Base-by-base conservation (phyloP, 92 coral and sea anemone species). In the Actinernus sp. region DNA sequence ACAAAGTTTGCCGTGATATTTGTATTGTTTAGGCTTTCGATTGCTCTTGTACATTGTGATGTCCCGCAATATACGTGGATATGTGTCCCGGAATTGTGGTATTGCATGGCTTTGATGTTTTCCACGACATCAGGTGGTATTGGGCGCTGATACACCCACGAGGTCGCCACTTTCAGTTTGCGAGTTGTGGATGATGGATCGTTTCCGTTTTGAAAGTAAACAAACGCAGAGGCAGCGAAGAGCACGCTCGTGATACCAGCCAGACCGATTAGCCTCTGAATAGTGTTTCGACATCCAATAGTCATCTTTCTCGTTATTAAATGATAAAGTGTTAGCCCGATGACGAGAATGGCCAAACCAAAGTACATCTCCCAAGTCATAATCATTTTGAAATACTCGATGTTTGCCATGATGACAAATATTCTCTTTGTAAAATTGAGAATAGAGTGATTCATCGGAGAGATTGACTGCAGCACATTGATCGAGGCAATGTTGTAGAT, bases 111-210 rank as follows among this genome's bases (percentile, higher is more conserved):
- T 4, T 28, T 3, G 45, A 76, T 19, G 56, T 55, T 56, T 0
- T 31, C 55, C 31, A 55, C n/a, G 18, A 76, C 49, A 1, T 43
- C 53, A 7, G 32, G n/a, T 36, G 55, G 63, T 5, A 45, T 25
- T 27, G 83, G 67, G 14, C 64, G 23, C 4, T 55, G 32, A 26
- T 76, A 76, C 2, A 56, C 41, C 83, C 83, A 76, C 46, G 52
- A 65, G 21, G 83, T 38, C n/a, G 23, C 31, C 26, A 65, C 22
- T 0, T 2, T 0, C 4, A 17, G 34, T 3, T 50, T 22, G 7
- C 11, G 53, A 9, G 22, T 4, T n/a, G n/a, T n/a, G n/a, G n/a
- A n/a, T n/a, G n/a, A n/a, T n/a, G n/a, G n/a, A n/a, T n/a, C n/a
- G n/a, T n/a, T n/a, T n/a, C n/a, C n/a, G n/a, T n/a, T n/a, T n/a